Evolutionary conservation across 2,888 invertebrate genomes (phyloP).

Genomic region (Xanthorhoe spadicearia): DNA sequence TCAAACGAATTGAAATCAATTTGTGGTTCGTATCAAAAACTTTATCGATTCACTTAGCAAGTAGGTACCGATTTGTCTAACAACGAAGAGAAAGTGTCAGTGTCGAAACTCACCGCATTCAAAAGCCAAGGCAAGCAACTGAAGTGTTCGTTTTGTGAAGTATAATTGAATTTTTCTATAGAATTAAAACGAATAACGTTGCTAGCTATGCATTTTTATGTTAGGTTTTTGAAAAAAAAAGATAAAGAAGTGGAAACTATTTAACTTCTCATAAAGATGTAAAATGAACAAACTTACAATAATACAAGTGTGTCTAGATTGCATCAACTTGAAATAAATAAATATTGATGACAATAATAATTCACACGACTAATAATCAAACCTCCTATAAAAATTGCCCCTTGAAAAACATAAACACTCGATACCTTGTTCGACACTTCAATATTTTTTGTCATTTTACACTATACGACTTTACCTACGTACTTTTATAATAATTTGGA

Average conservation of each 20-base stretch:
- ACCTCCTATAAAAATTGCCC: too few relatives aligned
- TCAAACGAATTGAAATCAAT: constrained; percentile 18
- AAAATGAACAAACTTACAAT: not conserved
- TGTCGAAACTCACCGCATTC: constrained; percentile 58
- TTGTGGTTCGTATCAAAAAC: constrained; percentile 16
- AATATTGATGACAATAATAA: too few relatives aligned
- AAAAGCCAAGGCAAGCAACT: constrained; percentile 60
- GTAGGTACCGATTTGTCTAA: constrained; percentile 34
- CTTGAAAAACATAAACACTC: too few relatives aligned
- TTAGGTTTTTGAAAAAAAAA: not conserved
- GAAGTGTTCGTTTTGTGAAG: constrained; percentile 62
- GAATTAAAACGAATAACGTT: not conserved
- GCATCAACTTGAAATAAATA: not conserved
- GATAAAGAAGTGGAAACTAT: not conserved
- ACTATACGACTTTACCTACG: too few relatives aligned
- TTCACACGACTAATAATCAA: too few relatives aligned
- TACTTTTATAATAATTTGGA: not conserved
- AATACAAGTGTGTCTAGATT: not conserved
- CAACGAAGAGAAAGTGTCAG: constrained; percentile 66
- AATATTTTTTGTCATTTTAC: not conserved
- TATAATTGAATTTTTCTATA: constrained; percentile 59
- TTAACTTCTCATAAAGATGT: not conserved
- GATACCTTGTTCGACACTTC: too few relatives aligned
- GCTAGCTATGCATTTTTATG: not conserved
- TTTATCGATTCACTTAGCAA: constrained; percentile 26